Percentiles rank a stretch among this genome's conserved stretches.
These are phyloP conservation scores for Lordiphosa mommai DNA, from an alignment of 1,140 invertebrate species.

Conservation along the genomic window DNA sequence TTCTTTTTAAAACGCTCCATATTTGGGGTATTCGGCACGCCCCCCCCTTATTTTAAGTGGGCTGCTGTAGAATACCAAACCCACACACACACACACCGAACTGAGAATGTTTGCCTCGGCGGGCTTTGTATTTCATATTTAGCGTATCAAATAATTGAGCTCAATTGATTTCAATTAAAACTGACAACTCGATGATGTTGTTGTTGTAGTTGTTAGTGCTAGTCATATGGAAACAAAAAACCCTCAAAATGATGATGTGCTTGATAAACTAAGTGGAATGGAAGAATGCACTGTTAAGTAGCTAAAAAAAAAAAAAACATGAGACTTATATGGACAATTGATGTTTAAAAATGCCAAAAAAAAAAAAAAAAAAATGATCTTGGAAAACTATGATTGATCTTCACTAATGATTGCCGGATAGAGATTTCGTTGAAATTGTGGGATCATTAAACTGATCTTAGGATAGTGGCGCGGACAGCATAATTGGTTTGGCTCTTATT, in stretches of 20 bases:
- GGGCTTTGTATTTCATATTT: conserved; percentile 61
- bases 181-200: conserved; percentile 56
- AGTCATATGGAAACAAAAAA: conserved; percentile 45
- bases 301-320: neutral
- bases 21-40: conserved; percentile 37
- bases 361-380: too few species aligned
- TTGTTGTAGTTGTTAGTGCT: conserved; percentile 25
- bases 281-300: neutral
- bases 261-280: conserved; percentile 11
- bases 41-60: conserved; percentile 11
- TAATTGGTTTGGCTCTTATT: too few species aligned
- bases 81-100: conserved; percentile 27
- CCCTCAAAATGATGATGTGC: conserved; percentile 27
- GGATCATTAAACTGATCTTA: too few species aligned
- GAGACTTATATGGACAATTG: neutral
- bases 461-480: too few species aligned
- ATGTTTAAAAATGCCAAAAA: too few species aligned
- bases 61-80: conserved; percentile 37
- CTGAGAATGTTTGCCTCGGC: conserved; percentile 24
- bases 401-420: too few species aligned
- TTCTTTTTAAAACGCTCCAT: conserved; percentile 46
- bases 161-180: conserved; percentile 76
- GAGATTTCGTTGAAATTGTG: too few species aligned
- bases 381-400: too few species aligned
- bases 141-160: conserved; percentile 74